These are phyloP conservation scores for Eristalinus aeneus DNA, from an alignment of 2,888 invertebrate genomes.

Conservation along the genomic window DNA sequence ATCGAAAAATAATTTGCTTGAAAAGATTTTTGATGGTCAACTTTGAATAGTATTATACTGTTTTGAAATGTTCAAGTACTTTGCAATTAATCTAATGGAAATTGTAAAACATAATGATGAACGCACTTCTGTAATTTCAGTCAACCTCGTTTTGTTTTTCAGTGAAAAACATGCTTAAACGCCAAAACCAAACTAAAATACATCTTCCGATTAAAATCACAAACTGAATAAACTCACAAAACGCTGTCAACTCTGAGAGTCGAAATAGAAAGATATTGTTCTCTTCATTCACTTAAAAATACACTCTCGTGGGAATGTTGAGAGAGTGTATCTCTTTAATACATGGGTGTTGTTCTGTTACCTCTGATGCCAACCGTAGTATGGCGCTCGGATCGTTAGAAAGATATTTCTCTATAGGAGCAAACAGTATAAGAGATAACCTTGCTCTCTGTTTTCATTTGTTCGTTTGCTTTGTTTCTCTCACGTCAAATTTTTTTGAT, in stretches of 20 bases:
- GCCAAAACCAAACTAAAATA: background rate
- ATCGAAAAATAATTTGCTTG: no score
- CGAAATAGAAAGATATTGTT: background rate
- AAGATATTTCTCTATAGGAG: constrained; percentile 19
- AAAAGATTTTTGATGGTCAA: no score
- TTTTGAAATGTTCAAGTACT: no score
- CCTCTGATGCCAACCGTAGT: background rate
- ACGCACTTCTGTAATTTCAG: no score
- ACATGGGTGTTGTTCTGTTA: constrained; percentile 59
- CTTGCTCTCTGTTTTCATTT: constrained; percentile 46
- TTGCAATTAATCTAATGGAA: no score
- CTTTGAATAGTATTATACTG: no score
- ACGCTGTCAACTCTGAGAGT: background rate
- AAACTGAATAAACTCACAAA: background rate
- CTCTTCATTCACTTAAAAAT: background rate
- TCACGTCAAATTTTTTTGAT: background rate
- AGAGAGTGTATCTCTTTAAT: constrained; percentile 55
- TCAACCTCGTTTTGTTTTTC: background rate
- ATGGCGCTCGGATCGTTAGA: constrained; percentile 5
- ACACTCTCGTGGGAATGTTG: no score
- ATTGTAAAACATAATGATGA: no score
- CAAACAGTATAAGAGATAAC: constrained; percentile 51
- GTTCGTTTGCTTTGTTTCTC: background rate
- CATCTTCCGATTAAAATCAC: background rate
- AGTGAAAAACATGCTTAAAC: background rate